A percentile compares a stretch with the other conserved stretches of the same genome.
These are phyloP conservation scores for Marcusenius ussheri DNA, from an alignment of 2,113 vertebrate species.

Conservation along the genomic window DNA sequence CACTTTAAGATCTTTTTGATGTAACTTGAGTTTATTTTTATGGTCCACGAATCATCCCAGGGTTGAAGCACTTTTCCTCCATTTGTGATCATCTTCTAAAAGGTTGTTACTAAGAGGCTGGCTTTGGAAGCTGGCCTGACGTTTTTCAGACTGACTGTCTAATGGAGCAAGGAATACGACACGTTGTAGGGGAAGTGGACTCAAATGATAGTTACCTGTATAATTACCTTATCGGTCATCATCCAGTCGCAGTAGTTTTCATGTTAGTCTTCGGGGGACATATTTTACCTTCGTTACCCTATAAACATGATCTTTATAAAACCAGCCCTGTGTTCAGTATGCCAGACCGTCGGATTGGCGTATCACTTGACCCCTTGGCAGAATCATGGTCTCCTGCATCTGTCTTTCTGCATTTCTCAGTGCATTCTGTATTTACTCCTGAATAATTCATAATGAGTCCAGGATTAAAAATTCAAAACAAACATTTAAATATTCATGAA, in stretches of 20 bases:
- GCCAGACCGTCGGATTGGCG: not conserved
- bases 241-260: not conserved
- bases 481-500: slow-evolving; percentile 16
- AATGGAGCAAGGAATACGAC: not conserved
- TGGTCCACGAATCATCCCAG: not conserved
- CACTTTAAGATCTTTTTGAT: not conserved
- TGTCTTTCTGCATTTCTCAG: not conserved
- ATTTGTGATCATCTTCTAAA: not conserved
- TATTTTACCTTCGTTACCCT: not conserved
- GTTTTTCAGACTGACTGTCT: not conserved
- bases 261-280: not conserved
- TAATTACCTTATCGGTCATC: not conserved
- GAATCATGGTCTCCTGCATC: not conserved
- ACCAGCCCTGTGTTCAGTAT: not conserved
- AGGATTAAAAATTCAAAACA: not conserved
- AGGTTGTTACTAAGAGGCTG: not conserved
- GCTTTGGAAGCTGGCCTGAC: not conserved
- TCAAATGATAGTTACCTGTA: not conserved
- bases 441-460: not conserved
- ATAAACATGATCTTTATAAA: not conserved
- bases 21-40: not conserved
- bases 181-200: not conserved
- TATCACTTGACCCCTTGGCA: not conserved
- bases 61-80: not conserved
- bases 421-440: not conserved